phyloP scores from a whole-genome alignment of 2,113 vertebrate species.

The Gobiocypris rarus region DNA sequence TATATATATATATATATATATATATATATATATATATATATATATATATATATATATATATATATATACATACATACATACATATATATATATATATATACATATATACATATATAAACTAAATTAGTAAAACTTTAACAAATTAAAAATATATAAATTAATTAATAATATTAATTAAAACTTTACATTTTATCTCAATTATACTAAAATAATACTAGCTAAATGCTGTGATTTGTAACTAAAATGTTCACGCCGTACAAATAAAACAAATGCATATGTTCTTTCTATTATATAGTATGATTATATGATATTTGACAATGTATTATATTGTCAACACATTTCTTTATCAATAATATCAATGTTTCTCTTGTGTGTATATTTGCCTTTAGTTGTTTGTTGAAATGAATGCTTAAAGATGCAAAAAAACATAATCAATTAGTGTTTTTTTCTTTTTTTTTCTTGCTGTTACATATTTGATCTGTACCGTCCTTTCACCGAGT shows the following conservation, averaged over 20 bases:
- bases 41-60: no score
- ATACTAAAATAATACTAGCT: neutral
- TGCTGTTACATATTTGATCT: slow-evolving; percentile 1
- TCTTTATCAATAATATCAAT: neutral
- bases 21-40: no score
- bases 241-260: neutral
- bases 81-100: no score
- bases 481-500: neutral
- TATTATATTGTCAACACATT: neutral
- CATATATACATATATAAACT: no score
- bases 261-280: neutral
- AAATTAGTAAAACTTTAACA: neutral
- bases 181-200: neutral
- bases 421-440: neutral
- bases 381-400: neutral
- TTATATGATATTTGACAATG: neutral
- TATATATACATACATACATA: no score
- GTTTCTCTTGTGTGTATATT: neutral
- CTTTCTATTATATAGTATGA: neutral
- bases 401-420: neutral
- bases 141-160: neutral
- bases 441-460: neutral
- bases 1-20: no score
- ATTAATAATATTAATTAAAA: neutral
- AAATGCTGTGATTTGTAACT: neutral